Percentiles rank a stretch among this genome's conserved stretches.
phyloP scores from a whole-genome alignment of 1,140 invertebrate genomes.

The Neodiprion fabricii region DNA sequence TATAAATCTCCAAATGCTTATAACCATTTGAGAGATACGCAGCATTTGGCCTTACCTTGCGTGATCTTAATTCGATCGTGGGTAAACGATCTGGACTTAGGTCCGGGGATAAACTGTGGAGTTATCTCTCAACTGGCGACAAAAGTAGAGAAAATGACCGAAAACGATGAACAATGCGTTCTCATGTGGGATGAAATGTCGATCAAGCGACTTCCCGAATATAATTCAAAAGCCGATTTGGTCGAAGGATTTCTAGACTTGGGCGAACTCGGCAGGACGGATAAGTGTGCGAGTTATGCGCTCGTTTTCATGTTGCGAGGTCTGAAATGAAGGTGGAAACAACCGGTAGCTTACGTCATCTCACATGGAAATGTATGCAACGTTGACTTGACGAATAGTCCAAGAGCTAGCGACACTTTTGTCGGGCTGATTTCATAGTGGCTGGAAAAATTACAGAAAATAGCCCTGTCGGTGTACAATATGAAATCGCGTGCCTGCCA shows the following conservation, averaged over 20 bases:
- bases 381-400: constrained; percentile 4
- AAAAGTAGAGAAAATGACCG: constrained; percentile 24
- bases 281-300: constrained; percentile 19
- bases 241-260: constrained; percentile 35
- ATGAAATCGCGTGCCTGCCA: too few relatives aligned
- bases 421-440: too few relatives aligned
- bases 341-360: constrained; percentile 26
- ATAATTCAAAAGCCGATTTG: constrained; percentile 31
- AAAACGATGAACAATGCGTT: constrained; percentile 30
- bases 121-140: constrained; percentile 24
- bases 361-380: constrained; percentile 18
- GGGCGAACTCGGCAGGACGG: constrained; percentile 21
- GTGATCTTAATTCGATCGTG: constrained; percentile 18
- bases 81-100: constrained; percentile 20
- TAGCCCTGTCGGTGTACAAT: too few relatives aligned
- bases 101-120: constrained; percentile 23
- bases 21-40: constrained; percentile 22
- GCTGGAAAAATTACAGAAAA: too few relatives aligned
- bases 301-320: constrained; percentile 27
- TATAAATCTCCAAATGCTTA: constrained; percentile 31
- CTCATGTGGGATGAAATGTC: constrained; percentile 10
- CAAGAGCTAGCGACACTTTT: too few relatives aligned
- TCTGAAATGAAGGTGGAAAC: constrained; percentile 22
- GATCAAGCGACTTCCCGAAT: constrained; percentile 31
- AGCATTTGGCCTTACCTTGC: constrained; percentile 17